A percentile compares a stretch with the other conserved stretches of the same genome.
Conservation (phyloP, 2,797 vertebrate species). For the Ctenopoma multispine region DNA sequence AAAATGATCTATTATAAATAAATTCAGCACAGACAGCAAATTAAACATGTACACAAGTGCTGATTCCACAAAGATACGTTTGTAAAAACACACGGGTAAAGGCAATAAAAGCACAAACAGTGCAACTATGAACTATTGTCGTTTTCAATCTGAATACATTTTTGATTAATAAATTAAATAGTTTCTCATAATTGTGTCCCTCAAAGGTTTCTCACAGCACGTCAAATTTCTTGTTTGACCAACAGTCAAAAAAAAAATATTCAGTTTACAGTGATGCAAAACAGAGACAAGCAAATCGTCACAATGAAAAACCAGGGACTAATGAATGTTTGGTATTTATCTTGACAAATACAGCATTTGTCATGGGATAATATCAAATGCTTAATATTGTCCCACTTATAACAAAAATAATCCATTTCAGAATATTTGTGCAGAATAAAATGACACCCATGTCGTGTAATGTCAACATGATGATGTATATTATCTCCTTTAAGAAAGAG, state of each 20-base stretch:
- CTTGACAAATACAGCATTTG: not conserved
- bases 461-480: constrained; percentile 83
- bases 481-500: constrained; percentile 83
- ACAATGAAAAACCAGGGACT: not conserved
- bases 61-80: constrained; percentile 19
- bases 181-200: too few relatives aligned
- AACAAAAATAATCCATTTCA: constrained; percentile 2
- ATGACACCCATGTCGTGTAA: constrained; percentile 80
- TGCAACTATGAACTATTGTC: too few relatives aligned
- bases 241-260: not conserved
- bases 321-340: not conserved
- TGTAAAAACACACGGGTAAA: constrained; percentile 13
- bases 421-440: constrained; percentile 29
- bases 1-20: constrained; percentile 52
- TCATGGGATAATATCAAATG: not conserved
- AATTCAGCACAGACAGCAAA: constrained; percentile 26
- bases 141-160: too few relatives aligned
- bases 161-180: too few relatives aligned
- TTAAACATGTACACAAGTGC: constrained; percentile 4
- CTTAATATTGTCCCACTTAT: not conserved
- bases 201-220: not conserved
- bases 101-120: too few relatives aligned
- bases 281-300: not conserved
- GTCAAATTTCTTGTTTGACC: not conserved
- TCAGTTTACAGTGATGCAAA: constrained; percentile 4